These are phyloP conservation scores for Calidris pugnax DNA, from an alignment of 2,113 vertebrate species.

Conservation along the genomic window DNA sequence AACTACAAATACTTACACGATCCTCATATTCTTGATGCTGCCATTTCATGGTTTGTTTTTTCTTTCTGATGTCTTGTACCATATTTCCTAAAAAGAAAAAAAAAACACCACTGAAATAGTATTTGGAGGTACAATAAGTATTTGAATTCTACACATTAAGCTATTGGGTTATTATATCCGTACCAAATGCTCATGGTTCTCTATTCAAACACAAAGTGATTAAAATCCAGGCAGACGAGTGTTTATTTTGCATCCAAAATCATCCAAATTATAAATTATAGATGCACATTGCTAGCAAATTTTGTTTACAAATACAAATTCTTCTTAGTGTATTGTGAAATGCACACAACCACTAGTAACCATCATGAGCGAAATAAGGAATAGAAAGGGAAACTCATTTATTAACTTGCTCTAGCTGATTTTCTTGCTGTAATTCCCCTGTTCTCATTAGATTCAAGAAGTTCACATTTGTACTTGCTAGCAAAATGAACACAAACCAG, in stretches of 20 bases:
- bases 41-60: neutral
- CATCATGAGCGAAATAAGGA: neutral
- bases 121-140: neutral
- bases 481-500: neutral
- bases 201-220: neutral
- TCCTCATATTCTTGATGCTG: neutral
- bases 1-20: neutral
- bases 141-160: neutral
- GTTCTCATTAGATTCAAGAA: neutral
- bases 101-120: neutral
- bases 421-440: neutral
- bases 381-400: neutral
- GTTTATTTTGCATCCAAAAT: neutral
- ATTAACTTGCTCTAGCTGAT: neutral
- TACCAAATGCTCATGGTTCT: neutral
- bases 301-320: neutral
- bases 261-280: neutral
- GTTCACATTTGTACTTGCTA: neutral
- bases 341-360: neutral
- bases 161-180: neutral
- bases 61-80: neutral
- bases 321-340: neutral
- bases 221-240: neutral
- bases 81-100: neutral
- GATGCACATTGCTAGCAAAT: neutral